Evolutionary conservation across 2,888 invertebrate species (phyloP), one percentile per base, ranked within the genome.

Genomic region (Sinelater perroti): DNA sequence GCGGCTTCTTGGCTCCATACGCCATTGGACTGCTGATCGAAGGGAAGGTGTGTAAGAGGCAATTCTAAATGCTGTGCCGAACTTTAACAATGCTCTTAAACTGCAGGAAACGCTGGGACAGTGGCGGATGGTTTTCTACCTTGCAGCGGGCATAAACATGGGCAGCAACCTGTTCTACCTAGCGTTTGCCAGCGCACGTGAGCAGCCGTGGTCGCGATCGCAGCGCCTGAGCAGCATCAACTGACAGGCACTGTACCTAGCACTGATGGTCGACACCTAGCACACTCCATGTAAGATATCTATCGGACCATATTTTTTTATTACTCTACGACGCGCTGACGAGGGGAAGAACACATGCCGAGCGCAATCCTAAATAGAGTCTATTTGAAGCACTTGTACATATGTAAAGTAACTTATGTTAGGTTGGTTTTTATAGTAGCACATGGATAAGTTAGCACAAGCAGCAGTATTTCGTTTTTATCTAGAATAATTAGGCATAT

Each of bases 1-100:
- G 91, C 70, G 93, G 93, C 0, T 92, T 92, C 74, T 75, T 92
- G 64, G 92, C 92, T 13, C 92, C 93, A 0, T 91, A 88, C 67
- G 85, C 89, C 20, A 88, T 90, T 45, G 91, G 91, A 8, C 76
- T 82, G 55, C 85, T 93, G 35, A 90, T 91, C 42, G 83, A 87
- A 68, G 83, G 86, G 54, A 82, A 86, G 77, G 88, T 85, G 72
- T 80, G 79, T 66, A n/a, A 17, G 7, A 13, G 4, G 33, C 8
- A 13, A 33, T 31, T 3, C 3, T 31, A 31, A 31, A n/a, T n/a
- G n/a, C n/a, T n/a, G n/a, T n/a, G n/a, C n/a, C n/a, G 26, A 7
- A 24, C 8, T 24, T 24, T 24, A 6, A 50, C 11, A 45, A 60
- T 51, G 31, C n/a, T n/a, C n/a, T n/a, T n/a, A n/a, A n/a, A 10